phyloP scores from a whole-genome alignment of 2,113 vertebrate species.

The Paradisaea rubra region DNA sequence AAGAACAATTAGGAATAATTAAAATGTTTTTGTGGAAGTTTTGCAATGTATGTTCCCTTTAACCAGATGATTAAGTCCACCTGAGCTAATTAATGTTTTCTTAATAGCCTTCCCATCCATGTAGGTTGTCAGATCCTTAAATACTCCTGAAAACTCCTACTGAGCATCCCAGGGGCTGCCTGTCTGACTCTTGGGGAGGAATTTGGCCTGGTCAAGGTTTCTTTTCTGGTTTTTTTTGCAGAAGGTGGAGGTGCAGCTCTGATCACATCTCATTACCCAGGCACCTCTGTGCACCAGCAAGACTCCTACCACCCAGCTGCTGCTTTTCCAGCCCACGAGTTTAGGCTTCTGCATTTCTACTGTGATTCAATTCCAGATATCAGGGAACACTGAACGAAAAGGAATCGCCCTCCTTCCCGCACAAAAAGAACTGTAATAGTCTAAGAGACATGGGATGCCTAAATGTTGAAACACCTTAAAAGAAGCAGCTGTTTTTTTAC shows the following conservation, averaged over 20 bases:
- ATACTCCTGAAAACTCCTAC: background rate
- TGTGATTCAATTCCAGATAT: background rate
- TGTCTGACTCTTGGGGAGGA: background rate
- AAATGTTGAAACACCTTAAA: background rate
- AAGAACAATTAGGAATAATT: slow-evolving; percentile 36
- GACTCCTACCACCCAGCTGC: background rate
- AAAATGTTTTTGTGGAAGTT: slow-evolving; percentile 31
- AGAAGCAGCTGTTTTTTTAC: background rate
- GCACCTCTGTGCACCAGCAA: background rate
- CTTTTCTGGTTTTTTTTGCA: background rate
- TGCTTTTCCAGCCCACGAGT: background rate
- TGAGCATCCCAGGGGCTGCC: background rate
- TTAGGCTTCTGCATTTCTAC: background rate
- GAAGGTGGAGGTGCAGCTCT: background rate
- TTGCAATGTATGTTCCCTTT: background rate
- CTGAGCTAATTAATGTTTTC: slow-evolving; percentile 32
- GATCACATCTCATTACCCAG: background rate
- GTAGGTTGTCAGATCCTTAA: background rate
- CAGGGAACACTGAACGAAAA: background rate
- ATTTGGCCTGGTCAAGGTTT: background rate
- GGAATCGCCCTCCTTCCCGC: rapidly evolving
- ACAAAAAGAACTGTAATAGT: background rate
- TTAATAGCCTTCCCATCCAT: background rate
- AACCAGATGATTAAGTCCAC: slow-evolving; percentile 3
- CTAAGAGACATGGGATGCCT: background rate